Conservation (phyloP, 2,113 vertebrate genomes). For the Pachycephala philippinensis region DNA sequence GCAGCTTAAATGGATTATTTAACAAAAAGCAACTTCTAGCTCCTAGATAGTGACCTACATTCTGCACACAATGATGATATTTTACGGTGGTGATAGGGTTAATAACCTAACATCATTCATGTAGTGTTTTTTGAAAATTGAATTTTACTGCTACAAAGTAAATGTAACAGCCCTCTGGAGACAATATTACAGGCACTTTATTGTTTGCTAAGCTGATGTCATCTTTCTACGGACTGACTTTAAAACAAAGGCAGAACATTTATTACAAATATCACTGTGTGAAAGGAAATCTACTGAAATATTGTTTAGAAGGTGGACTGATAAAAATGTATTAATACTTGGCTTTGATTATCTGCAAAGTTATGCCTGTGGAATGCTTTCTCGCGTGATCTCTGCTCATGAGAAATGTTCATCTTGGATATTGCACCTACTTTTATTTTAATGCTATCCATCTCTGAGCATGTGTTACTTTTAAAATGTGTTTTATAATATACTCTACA, state of each 20-base stretch:
- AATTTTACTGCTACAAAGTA: slow-evolving; percentile 95
- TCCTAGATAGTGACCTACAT: slow-evolving; percentile 80
- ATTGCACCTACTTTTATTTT: slow-evolving; percentile 39
- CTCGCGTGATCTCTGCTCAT: slow-evolving; percentile 61
- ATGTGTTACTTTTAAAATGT: slow-evolving; percentile 63
- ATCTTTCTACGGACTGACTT: slow-evolving; percentile 88
- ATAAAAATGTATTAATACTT: slow-evolving; percentile 78
- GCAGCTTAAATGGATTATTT: slow-evolving; percentile 80
- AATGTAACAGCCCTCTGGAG: slow-evolving; percentile 90
- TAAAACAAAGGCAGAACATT: slow-evolving; percentile 95
- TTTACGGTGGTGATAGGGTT: slow-evolving; percentile 80
- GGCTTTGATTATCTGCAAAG: slow-evolving; percentile 78
- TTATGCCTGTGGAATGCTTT: slow-evolving; percentile 69
- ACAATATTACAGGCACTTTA: slow-evolving; percentile 93
- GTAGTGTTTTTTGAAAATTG: slow-evolving; percentile 85
- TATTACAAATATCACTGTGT: slow-evolving; percentile 94
- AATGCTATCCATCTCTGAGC: slow-evolving; percentile 42
- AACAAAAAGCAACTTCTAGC: slow-evolving; percentile 75
- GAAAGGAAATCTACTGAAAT: slow-evolving; percentile 96
- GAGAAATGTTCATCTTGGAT: slow-evolving; percentile 58
- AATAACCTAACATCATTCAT: slow-evolving; percentile 83
- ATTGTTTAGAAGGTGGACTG: slow-evolving; percentile 86
- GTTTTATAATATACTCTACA: slow-evolving; percentile 53
- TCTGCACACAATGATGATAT: slow-evolving; percentile 74
- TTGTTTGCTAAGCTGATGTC: slow-evolving; percentile 99